A percentile compares a stretch with the other conserved stretches of the same genome.
phyloP scores from a whole-genome alignment of 1,140 invertebrate genomes.

The Rhynchophorus ferrugineus region DNA sequence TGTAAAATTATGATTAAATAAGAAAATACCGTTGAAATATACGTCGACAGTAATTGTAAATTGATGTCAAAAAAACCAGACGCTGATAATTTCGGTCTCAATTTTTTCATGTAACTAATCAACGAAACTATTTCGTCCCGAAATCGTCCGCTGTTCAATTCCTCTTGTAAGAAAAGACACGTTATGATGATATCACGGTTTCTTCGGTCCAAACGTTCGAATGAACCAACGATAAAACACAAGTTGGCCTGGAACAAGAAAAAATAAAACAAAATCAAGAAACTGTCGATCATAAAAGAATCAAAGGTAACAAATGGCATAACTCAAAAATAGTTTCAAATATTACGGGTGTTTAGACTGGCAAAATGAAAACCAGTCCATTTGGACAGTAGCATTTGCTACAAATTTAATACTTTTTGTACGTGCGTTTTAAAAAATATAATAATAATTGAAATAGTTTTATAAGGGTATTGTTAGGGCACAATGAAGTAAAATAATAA shows the following conservation, averaged over 20 bases:
- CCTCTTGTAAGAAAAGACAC: slow-evolving; percentile 14
- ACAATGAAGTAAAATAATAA: too few species aligned
- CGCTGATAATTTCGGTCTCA: slow-evolving; percentile 6
- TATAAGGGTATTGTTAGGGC: too few species aligned
- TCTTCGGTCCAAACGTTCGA: slow-evolving; percentile 5
- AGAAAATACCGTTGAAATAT: slow-evolving; percentile 1
- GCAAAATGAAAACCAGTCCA: too few species aligned
- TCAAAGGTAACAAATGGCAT: background rate
- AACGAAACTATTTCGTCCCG: slow-evolving; percentile 1
- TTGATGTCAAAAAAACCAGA: slow-evolving; percentile 12
- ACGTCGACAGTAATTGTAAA: background rate
- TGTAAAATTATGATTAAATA: slow-evolving; percentile 16
- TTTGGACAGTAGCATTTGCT: too few species aligned
- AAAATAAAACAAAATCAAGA: background rate
- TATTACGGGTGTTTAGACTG: too few species aligned
- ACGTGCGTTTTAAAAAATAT: too few species aligned
- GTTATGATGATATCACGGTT: slow-evolving; percentile 5
- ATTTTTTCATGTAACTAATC: slow-evolving; percentile 1
- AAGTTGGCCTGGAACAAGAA: slow-evolving; percentile 3
- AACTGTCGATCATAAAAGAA: background rate
- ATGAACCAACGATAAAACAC: background rate
- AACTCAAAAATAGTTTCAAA: too few species aligned
- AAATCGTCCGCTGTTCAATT: slow-evolving; percentile 6
- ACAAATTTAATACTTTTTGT: too few species aligned
- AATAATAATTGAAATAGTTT: too few species aligned